A percentile compares a stretch with the other conserved stretches of the same genome.
These are phyloP conservation scores for Apistogramma diplotaenia DNA, from an alignment of 2,113 vertebrate species.

Conservation along the genomic window DNA sequence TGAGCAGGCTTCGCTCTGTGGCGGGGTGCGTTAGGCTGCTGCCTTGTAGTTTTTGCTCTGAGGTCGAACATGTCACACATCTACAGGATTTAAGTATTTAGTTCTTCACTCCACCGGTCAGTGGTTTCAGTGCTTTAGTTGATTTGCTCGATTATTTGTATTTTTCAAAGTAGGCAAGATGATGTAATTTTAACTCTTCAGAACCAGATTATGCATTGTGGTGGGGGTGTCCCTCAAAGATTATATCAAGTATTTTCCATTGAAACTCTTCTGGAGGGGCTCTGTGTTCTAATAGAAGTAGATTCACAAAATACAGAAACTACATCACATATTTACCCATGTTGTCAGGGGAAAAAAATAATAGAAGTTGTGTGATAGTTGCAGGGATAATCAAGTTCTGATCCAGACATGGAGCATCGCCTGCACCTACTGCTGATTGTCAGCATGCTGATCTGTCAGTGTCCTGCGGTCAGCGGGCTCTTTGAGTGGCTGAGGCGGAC, in stretches of 20 bases:
- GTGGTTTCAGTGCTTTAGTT: background rate
- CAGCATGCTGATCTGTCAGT: constrained; percentile 24
- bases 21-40: background rate
- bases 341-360: too few relatives aligned
- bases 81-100: background rate
- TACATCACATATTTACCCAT: too few relatives aligned
- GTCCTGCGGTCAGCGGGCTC: constrained; percentile 48
- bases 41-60: too few relatives aligned
- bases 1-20: background rate
- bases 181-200: too few relatives aligned
- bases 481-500: constrained; percentile 75
- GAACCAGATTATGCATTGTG: too few relatives aligned
- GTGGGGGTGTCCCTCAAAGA: too few relatives aligned
- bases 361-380: background rate
- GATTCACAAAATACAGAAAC: too few relatives aligned
- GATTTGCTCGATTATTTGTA: background rate
- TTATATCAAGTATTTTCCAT: too few relatives aligned
- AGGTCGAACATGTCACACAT: too few relatives aligned
- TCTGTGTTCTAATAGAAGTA: too few relatives aligned
- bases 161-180: too few relatives aligned
- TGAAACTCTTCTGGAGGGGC: too few relatives aligned
- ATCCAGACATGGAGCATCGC: constrained; percentile 44
- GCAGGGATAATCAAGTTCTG: background rate
- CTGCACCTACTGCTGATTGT: constrained; percentile 33
- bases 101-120: background rate